These are phyloP conservation scores for Dendroctonus ponderosae DNA, from an alignment of 1,140 invertebrate genomes.

Conservation along the genomic window DNA sequence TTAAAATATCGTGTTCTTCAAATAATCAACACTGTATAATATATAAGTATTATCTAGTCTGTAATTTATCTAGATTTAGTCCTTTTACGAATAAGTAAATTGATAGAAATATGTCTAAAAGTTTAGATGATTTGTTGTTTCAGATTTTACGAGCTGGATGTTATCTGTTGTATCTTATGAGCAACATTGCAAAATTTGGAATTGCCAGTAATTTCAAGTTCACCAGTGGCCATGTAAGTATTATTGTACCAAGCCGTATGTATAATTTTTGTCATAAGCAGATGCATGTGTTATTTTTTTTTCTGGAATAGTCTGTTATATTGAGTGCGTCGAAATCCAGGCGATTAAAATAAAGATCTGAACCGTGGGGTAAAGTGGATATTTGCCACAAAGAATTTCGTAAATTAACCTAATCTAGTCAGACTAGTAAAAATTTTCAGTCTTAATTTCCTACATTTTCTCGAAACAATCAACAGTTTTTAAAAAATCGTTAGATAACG, in stretches of 20 bases:
- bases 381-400: too few relatives aligned
- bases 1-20: not conserved
- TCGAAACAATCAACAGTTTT: too few relatives aligned
- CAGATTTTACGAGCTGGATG: constrained; percentile 53
- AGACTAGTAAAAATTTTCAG: too few relatives aligned
- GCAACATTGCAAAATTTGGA: constrained; percentile 63
- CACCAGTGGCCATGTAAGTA: constrained; percentile 42
- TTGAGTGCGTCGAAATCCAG: too few relatives aligned
- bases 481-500: too few relatives aligned
- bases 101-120: too few relatives aligned
- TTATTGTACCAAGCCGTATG: not conserved
- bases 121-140: not conserved
- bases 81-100: too few relatives aligned
- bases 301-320: not conserved
- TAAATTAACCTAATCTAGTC: too few relatives aligned
- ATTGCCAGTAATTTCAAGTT: constrained; percentile 69
- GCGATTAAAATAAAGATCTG: too few relatives aligned
- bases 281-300: not conserved
- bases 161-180: constrained; percentile 70
- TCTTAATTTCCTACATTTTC: too few relatives aligned
- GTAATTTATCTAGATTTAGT: not conserved
- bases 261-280: not conserved
- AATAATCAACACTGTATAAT: not conserved
- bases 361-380: too few relatives aligned
- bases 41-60: not conserved